Evolutionary conservation across 2,888 invertebrate genomes (phyloP).

Genomic region (Camponotus fellah): DNA sequence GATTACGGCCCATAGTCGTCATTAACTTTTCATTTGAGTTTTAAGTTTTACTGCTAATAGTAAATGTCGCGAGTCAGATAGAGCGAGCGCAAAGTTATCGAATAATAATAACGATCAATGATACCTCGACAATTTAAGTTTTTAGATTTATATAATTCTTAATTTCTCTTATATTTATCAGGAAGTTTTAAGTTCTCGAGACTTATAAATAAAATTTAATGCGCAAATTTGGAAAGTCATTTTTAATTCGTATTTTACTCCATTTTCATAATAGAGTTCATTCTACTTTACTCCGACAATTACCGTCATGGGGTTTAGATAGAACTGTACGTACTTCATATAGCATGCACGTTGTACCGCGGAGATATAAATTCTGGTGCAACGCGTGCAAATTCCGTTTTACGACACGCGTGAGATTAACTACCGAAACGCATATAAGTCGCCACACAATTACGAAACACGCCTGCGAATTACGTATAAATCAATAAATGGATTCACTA

Average conservation of each 20-base stretch:
- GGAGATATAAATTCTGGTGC: constrained; percentile 50
- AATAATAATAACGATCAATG: constrained; percentile 19
- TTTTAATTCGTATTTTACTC: constrained; percentile 18
- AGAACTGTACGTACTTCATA: constrained; percentile 49
- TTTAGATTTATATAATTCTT: neutral
- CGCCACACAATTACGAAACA: constrained; percentile 25
- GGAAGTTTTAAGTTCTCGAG: neutral
- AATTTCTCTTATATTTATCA: neutral
- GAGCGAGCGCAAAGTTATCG: constrained; percentile 14
- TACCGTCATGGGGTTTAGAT: constrained; percentile 34
- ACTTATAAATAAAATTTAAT: neutral
- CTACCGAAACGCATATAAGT: constrained; percentile 48
- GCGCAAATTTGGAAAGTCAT: neutral
- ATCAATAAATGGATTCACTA: constrained; percentile 47
- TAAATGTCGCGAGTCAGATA: constrained; percentile 24
- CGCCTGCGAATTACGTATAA: constrained; percentile 37
- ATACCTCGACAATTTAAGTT: constrained; percentile 10
- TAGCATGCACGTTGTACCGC: constrained; percentile 33
- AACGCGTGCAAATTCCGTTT: constrained; percentile 59
- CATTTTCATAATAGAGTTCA: constrained; percentile 35
- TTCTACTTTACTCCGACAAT: constrained; percentile 42
- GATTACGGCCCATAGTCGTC: constrained; percentile 40
- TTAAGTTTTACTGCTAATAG: constrained; percentile 49
- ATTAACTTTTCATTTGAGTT: constrained; percentile 54
- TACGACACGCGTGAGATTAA: constrained; percentile 53